Base-by-base conservation (phyloP, 2,888 invertebrate species). In the Epinotia demarniana region DNA sequence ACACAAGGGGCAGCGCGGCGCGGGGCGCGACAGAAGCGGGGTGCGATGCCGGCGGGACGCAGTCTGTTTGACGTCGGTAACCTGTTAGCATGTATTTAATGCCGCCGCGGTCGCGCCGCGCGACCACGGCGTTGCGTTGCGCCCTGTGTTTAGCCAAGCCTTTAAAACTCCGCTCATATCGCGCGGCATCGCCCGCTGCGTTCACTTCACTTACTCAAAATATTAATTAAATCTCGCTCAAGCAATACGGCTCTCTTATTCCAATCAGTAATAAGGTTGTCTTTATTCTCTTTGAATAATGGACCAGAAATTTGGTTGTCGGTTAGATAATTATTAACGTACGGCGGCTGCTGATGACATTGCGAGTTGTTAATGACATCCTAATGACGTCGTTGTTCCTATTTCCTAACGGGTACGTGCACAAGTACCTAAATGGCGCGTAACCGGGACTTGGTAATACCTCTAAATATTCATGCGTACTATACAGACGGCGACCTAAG, bases 361-460 rank as follows among this genome's bases (percentile, higher is more conserved):
- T 80, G 80, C 81, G 82, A 84, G 82, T 79, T 83, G 84, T 83
- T 86, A 87, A 87, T 87, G 85, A 85, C 81, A 79, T 82, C 81
- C 81, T 86, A 86, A 87, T 85, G 85, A 86, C 85, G 80, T 76
- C 79, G 79, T 77, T 80, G 27, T 49, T 74, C 76, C 70, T 77
- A 73, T 78, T 80, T 80, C 76, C 77, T 73, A 64, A 71, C 76
- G 75, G 72, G 79, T 77, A 77, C 77, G 75, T 62, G 76, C 72
- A 78, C 33, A 68, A 72, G 46, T 69, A 27, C 23, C 23, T 27
- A 60, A 72, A 73, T 66, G 66, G 33, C 27, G 27, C 43, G 60
- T 16, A n/a, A 1, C 49, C 2, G 64, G 57, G 63, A 55, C 70
- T 71, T 60, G n/a, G 19, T 58, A 70, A 73, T 73, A 55, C 53